Conservation (phyloP, 2,888 invertebrate genomes). For the Allophyes oxyacanthae region DNA sequence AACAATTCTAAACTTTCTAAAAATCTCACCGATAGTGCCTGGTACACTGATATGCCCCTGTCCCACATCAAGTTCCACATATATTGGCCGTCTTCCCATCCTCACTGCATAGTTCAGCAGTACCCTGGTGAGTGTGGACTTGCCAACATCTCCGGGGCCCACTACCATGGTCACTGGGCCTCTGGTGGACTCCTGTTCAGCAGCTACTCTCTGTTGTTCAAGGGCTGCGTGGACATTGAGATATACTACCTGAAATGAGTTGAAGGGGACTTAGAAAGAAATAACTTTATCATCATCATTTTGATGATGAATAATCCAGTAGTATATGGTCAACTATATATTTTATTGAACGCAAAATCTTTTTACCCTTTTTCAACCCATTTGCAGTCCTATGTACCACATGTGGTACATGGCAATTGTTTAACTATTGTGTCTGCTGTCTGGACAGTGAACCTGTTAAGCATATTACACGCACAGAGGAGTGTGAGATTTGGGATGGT, state of each 20-base stretch:
- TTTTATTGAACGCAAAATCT: too few species aligned
- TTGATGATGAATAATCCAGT: not conserved
- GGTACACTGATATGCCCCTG: constrained; percentile 98
- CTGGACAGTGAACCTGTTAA: too few species aligned
- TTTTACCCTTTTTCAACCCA: too few species aligned
- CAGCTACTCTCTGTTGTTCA: constrained; percentile 95
- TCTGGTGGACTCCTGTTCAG: constrained; percentile 92
- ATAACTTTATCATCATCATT: too few species aligned
- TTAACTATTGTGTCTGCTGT: too few species aligned
- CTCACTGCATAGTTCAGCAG: constrained; percentile 98
- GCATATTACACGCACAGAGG: too few species aligned
- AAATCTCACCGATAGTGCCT: constrained; percentile 93
- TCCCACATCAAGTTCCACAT: constrained; percentile 98
- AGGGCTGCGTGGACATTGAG: constrained; percentile 98
- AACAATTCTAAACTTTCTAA: not conserved
- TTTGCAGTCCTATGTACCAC: too few species aligned
- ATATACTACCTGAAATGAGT: constrained; percentile 91
- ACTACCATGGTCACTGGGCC: constrained; percentile 97
- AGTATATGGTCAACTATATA: too few species aligned
- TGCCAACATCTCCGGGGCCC: constrained; percentile 98
- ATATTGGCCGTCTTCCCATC: constrained; percentile 96
- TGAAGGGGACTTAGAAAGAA: too few species aligned
- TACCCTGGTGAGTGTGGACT: constrained; percentile 96
- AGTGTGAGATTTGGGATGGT: too few species aligned
- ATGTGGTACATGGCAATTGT: too few species aligned